Base-by-base conservation (phyloP, 1,140 invertebrate species). In the Akabosia matsudoensis region DNA sequence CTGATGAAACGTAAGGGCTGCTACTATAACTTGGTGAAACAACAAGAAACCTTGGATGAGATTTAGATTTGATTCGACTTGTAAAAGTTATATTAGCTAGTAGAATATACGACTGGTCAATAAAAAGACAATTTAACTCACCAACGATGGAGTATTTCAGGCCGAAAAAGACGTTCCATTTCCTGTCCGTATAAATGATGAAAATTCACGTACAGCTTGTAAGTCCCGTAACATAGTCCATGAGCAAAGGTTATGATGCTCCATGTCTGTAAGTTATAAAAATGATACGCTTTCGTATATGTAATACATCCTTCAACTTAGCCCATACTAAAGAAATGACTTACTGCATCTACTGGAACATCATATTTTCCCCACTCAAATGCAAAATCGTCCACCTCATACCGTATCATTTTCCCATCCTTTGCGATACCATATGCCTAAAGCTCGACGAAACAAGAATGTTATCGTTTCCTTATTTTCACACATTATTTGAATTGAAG, bases 1-100 rank as follows among this genome's bases (percentile, higher is more conserved):
- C 83, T 92, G 51, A 87, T 87, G 79, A 87, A 87, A 75, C 85
- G 87, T 76, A 88, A 87, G 83, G 90, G 91, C 7, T 84, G 90
- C 56, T 92, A 92, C 84, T 91, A 90, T 86, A 88, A 89, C 73
- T 85, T 92, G 75, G 89, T 91, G 33, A 88, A 88, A 79, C 88
- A 92, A 81, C 91, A 92, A 78, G 84, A 88, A 54, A 71, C 73
- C 31, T 67, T 67, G 1, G 31, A 24, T 30, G 31, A 22, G 7
- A 18, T 18, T 45, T n/a, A n/a, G n/a, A n/a, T n/a, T n/a, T n/a
- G n/a, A n/a, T n/a, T n/a, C n/a, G n/a, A n/a, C n/a, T n/a, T n/a
- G n/a, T n/a, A n/a, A n/a, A n/a, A n/a, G n/a, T n/a, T n/a, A n/a
- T n/a, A n/a, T n/a, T n/a, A n/a, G n/a, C n/a, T n/a, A n/a, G n/a